Percentiles rank a stretch among this genome's conserved stretches.
Conservation (phyloP, 2,797 vertebrate species). For the Sebastolobus alascanus region DNA sequence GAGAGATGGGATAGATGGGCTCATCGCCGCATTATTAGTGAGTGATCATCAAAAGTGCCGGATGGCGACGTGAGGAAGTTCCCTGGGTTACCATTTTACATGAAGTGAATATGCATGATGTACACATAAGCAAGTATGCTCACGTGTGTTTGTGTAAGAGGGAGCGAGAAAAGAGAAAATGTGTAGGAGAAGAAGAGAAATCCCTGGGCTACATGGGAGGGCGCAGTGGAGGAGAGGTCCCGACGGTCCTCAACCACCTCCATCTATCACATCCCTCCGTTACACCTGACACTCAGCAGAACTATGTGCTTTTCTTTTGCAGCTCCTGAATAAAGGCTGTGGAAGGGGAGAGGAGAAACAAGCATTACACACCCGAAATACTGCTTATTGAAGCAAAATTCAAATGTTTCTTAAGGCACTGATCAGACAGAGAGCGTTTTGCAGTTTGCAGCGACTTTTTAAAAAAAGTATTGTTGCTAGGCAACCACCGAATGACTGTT, state of each 20-base stretch:
- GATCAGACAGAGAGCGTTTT: no score
- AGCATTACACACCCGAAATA: neutral
- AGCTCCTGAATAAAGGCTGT: conserved; percentile 92
- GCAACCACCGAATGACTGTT: no score
- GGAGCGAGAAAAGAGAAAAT: conserved; percentile 56
- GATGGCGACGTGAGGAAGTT: conserved; percentile 59
- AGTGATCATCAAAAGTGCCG: conserved; percentile 54
- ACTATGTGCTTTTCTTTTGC: conserved; percentile 91
- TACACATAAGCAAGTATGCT: conserved; percentile 71
- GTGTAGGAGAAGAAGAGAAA: conserved; percentile 68
- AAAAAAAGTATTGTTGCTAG: no score
- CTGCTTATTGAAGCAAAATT: neutral
- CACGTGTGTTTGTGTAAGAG: conserved; percentile 58
- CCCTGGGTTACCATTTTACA: conserved; percentile 72
- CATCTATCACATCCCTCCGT: conserved; percentile 66
- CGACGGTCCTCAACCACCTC: conserved; percentile 51
- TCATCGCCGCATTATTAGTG: conserved; percentile 33
- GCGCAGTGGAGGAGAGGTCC: conserved; percentile 55
- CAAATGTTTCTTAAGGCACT: neutral
- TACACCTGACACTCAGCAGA: conserved; percentile 64
- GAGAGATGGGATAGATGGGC: conserved; percentile 39
- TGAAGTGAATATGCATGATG: conserved; percentile 69
- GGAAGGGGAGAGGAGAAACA: conserved; percentile 27
- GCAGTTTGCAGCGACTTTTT: no score
- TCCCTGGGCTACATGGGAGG: conserved; percentile 78